A percentile compares a stretch with the other conserved stretches of the same genome.
Evolutionary conservation across 2,797 vertebrate species (phyloP).

Genomic region (Lagorchestes hirsutus): DNA sequence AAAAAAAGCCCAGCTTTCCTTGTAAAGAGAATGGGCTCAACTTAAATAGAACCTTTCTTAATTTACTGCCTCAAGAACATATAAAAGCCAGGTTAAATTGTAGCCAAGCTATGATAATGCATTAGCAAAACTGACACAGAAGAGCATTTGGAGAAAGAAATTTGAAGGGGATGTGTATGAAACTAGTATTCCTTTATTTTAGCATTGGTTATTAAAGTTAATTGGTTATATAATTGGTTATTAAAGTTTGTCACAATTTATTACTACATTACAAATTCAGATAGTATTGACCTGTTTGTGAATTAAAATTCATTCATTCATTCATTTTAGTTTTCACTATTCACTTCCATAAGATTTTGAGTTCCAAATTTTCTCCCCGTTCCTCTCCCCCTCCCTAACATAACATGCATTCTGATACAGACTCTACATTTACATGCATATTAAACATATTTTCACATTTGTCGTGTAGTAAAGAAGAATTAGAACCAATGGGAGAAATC

Average conservation of each 20-base stretch:
- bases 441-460: no score
- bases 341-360: no score
- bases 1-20: background rate
- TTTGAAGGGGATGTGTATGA: background rate
- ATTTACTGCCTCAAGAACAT: background rate
- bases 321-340: no score
- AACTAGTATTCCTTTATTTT: background rate
- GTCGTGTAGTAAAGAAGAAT: no score
- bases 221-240: background rate
- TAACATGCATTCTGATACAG: no score
- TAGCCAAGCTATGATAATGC: background rate
- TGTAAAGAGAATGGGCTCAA: background rate
- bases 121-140: background rate
- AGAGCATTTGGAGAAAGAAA: background rate
- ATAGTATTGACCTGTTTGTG: background rate
- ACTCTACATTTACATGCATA: no score
- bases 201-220: background rate
- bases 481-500: no score
- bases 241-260: background rate
- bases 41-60: background rate
- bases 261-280: background rate
- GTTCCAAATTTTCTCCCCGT: no score
- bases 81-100: background rate
- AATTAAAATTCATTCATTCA: background rate
- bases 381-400: no score